phyloP scores from a whole-genome alignment of 2,113 vertebrate species.

The Percina caprodes region DNA sequence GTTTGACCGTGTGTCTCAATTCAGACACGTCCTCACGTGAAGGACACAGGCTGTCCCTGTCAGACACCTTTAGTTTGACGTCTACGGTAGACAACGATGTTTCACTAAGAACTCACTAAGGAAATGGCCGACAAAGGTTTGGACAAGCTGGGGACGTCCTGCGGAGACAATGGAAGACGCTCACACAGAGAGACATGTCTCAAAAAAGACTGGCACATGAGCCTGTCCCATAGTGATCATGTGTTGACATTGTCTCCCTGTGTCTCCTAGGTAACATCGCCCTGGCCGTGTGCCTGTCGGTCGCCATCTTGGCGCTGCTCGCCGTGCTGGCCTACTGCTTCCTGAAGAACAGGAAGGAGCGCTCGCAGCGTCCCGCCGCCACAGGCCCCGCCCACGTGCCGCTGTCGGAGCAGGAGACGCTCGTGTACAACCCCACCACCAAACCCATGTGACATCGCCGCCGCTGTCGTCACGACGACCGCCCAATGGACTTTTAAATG shows the following conservation, averaged over 20 bases:
- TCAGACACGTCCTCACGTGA: too few species aligned
- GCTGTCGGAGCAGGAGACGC: constrained; percentile 83
- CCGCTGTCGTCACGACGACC: background rate
- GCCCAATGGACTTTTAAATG: background rate
- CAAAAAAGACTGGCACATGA: too few species aligned
- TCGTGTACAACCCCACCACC: constrained; percentile 89
- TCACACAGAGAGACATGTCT: too few species aligned
- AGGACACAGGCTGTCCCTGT: too few species aligned
- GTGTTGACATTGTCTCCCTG: too few species aligned
- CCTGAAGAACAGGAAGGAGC: constrained; percentile 83
- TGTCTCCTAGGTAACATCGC: constrained; percentile 77
- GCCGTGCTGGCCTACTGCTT: constrained; percentile 87
- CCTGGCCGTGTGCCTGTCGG: constrained; percentile 84
- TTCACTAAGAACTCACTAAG: too few species aligned
- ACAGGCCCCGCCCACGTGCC: constrained; percentile 78
- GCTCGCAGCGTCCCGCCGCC: constrained; percentile 59
- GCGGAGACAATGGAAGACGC: too few species aligned
- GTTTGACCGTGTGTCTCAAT: background rate
- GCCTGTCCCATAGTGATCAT: too few species aligned
- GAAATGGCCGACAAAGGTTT: too few species aligned
- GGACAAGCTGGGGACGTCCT: too few species aligned
- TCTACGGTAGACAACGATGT: too few species aligned
- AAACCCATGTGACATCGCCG: constrained; percentile 85
- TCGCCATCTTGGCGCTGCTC: constrained; percentile 86
- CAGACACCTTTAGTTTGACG: too few species aligned